A percentile compares a stretch with the other conserved stretches of the same genome.
Conservation (phyloP, 2,113 vertebrate species). For the Arizona elegans region DNA sequence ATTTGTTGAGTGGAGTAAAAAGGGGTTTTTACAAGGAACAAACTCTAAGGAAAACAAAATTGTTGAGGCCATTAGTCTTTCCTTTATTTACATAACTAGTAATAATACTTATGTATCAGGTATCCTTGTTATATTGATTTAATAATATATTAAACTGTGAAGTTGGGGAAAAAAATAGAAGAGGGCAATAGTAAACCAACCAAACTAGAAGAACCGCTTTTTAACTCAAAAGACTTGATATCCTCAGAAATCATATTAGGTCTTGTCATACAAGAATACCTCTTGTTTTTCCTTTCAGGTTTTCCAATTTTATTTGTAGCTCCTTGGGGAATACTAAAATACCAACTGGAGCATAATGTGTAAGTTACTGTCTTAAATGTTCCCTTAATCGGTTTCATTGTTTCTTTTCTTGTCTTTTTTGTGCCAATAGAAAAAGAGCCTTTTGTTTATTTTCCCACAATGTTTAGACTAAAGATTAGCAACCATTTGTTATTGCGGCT, state of each 20-base stretch:
- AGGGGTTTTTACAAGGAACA: not conserved
- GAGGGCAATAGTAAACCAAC: not conserved
- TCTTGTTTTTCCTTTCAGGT: conserved; percentile 63
- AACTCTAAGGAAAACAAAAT: not conserved
- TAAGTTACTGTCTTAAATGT: conserved; percentile 60
- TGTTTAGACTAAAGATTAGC: not conserved
- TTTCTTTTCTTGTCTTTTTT: not conserved
- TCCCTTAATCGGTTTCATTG: not conserved
- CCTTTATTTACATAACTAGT: not conserved
- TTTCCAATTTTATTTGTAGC: conserved; percentile 85
- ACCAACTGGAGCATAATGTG: conserved; percentile 83
- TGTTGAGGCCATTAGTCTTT: not conserved
- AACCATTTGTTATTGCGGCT: not conserved
- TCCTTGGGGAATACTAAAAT: conserved; percentile 82
- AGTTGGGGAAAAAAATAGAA: not conserved
- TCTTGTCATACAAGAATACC: not conserved
- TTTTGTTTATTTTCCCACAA: conserved; percentile 11
- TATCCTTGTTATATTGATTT: not conserved
- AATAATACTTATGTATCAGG: not conserved
- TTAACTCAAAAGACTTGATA: not conserved
- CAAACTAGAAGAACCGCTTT: not conserved
- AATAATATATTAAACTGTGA: not conserved
- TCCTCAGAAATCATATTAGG: not conserved
- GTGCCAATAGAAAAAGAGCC: not conserved
- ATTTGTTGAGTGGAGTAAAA: not conserved